These are phyloP conservation scores for Lophochroa leadbeateri DNA, from an alignment of 2,113 vertebrate genomes.

Conservation along the genomic window DNA sequence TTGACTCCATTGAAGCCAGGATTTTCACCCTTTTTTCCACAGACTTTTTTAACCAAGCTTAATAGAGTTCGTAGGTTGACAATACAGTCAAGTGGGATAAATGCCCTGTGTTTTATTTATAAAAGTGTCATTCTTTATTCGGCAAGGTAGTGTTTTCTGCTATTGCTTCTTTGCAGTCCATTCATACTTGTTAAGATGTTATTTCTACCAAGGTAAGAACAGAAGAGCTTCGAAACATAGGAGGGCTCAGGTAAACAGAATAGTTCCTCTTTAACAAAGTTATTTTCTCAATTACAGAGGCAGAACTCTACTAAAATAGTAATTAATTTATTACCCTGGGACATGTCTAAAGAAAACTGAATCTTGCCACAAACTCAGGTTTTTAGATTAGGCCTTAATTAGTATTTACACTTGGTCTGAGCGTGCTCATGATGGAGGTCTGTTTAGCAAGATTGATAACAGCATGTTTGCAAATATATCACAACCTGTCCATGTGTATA, in stretches of 20 bases:
- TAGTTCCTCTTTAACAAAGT: background rate
- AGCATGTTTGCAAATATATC: background rate
- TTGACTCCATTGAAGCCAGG: background rate
- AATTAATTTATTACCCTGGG: background rate
- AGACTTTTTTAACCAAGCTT: background rate
- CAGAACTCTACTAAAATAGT: background rate
- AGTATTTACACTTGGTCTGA: slow-evolving; percentile 7
- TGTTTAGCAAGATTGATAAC: background rate
- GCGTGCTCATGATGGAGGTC: background rate
- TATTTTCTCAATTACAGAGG: background rate
- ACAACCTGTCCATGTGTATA: accelerated
- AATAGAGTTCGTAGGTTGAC: background rate
- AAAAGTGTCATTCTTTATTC: background rate
- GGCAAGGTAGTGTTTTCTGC: background rate
- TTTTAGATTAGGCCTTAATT: slow-evolving; percentile 30
- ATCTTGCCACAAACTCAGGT: background rate
- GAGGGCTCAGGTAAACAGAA: background rate
- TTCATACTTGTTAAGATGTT: background rate
- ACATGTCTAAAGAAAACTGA: background rate
- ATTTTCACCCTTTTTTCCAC: background rate
- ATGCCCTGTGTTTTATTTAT: background rate
- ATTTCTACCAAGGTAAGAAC: background rate
- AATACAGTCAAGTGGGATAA: background rate
- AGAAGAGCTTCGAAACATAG: background rate
- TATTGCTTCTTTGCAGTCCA: background rate